phyloP scores from a whole-genome alignment of 2,888 invertebrate species.

The Cantharis rufa region DNA sequence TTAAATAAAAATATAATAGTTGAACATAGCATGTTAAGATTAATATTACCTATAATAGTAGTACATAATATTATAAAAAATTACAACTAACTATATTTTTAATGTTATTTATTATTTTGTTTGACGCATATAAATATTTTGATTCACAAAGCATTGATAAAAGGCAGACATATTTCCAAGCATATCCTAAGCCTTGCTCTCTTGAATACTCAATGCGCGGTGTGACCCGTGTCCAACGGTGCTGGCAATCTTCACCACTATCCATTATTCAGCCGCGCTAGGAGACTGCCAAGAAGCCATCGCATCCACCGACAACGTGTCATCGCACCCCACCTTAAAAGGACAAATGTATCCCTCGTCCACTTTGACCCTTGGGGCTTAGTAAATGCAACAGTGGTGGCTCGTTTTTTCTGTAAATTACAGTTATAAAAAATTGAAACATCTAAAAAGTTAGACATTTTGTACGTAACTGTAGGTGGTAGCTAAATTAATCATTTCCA shows the following conservation, averaged over 20 bases:
- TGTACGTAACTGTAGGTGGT: background rate
- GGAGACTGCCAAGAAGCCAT: slow-evolving; percentile 53
- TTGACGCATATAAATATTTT: slow-evolving; percentile 28
- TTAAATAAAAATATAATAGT: background rate
- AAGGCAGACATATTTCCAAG: slow-evolving; percentile 30
- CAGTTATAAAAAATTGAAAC: slow-evolving; percentile 2
- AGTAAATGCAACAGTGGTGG: slow-evolving; percentile 28
- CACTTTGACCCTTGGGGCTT: slow-evolving; percentile 44
- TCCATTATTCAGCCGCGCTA: slow-evolving; percentile 54
- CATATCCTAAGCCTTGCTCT: slow-evolving; percentile 30
- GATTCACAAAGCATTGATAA: slow-evolving; percentile 25
- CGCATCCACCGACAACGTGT: slow-evolving; percentile 49
- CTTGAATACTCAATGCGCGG: slow-evolving; percentile 48
- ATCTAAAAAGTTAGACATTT: background rate
- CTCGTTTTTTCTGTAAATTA: slow-evolving; percentile 21
- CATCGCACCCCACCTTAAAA: slow-evolving; percentile 41
- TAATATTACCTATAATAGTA: background rate
- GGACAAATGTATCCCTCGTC: slow-evolving; percentile 53
- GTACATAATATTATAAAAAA: background rate
- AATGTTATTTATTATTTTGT: slow-evolving; percentile 26
- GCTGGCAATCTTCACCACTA: slow-evolving; percentile 49
- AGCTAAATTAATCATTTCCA: background rate
- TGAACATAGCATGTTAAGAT: background rate
- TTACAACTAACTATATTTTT: slow-evolving; percentile 8
- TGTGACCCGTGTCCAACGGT: slow-evolving; percentile 52